A percentile compares a stretch with the other conserved stretches of the same genome.
These are phyloP conservation scores for Indicator maculatus DNA, from an alignment of 2,113 vertebrate genomes.

Conservation along the genomic window DNA sequence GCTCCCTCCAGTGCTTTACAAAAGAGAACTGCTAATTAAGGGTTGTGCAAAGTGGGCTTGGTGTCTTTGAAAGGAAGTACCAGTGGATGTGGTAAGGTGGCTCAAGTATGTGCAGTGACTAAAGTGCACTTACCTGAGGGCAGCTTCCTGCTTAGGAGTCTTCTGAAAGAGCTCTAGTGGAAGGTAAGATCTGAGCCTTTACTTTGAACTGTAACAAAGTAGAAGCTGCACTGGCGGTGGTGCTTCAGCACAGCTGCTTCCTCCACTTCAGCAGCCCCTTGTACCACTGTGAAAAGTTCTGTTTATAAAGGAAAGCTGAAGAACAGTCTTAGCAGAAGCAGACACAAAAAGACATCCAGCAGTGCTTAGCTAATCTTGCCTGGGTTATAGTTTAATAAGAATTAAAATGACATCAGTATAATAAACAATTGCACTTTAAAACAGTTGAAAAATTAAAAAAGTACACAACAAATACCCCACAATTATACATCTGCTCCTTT, in stretches of 20 bases:
- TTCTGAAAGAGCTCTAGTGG: conserved; percentile 53
- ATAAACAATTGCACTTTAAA: conserved; percentile 87
- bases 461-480: conserved; percentile 80
- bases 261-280: conserved; percentile 42
- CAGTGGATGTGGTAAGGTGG: neutral
- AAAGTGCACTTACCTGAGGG: neutral
- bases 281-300: conserved; percentile 45
- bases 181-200: conserved; percentile 36
- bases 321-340: conserved; percentile 28
- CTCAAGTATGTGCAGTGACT: neutral
- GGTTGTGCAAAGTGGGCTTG: neutral
- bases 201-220: neutral
- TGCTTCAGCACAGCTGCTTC: conserved; percentile 40
- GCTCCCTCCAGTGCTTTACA: neutral
- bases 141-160: neutral
- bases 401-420: conserved; percentile 78
- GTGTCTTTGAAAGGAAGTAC: neutral
- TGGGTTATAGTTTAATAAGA: conserved; percentile 79
- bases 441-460: conserved; percentile 83
- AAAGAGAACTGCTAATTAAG: neutral
- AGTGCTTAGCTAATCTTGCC: conserved; percentile 52
- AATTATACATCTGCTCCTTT: conserved; percentile 69
- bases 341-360: conserved; percentile 38
- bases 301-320: conserved; percentile 59
- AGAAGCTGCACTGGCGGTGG: conserved; percentile 59